These are phyloP conservation scores for Hyles lineata DNA, from an alignment of 2,888 invertebrate genomes.

Conservation along the genomic window DNA sequence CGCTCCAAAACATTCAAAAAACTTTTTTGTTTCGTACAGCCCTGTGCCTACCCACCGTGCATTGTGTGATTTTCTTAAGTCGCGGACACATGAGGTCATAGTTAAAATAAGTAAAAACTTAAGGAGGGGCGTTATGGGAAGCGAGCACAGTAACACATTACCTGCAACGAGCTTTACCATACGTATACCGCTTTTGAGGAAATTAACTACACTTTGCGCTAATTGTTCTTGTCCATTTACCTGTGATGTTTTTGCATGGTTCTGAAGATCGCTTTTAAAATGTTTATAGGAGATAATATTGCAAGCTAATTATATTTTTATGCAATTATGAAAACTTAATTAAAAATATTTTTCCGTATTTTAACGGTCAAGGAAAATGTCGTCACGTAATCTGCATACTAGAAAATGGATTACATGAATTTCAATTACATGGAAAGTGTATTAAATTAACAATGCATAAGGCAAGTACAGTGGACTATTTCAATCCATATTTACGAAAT, in stretches of 20 bases:
- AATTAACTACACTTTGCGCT: slow-evolving; percentile 62
- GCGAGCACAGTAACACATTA: slow-evolving; percentile 80
- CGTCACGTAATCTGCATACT: too few relatives aligned
- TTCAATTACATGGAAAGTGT: too few relatives aligned
- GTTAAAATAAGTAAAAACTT: slow-evolving; percentile 81
- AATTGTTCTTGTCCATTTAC: neutral
- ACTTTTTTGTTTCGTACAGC: slow-evolving; percentile 46
- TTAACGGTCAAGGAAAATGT: too few relatives aligned
- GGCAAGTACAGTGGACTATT: too few relatives aligned
- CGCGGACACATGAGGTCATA: slow-evolving; percentile 84
- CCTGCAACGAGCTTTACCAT: slow-evolving; percentile 71
- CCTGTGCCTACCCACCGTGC: slow-evolving; percentile 68
- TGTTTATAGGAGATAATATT: neutral
- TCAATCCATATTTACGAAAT: too few relatives aligned
- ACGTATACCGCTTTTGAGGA: slow-evolving; percentile 65
- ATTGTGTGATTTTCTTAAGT: slow-evolving; percentile 84
- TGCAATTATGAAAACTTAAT: too few relatives aligned
- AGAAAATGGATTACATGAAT: too few relatives aligned
- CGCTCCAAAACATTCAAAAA: neutral
- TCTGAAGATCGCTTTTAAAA: neutral
- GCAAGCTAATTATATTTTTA: too few relatives aligned
- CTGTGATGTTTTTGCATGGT: neutral
- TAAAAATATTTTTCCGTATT: too few relatives aligned
- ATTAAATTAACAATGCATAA: too few relatives aligned
- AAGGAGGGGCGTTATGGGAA: slow-evolving; percentile 85